Base-by-base conservation (phyloP, 2,797 vertebrate species). In the Galaxias olidus region DNA sequence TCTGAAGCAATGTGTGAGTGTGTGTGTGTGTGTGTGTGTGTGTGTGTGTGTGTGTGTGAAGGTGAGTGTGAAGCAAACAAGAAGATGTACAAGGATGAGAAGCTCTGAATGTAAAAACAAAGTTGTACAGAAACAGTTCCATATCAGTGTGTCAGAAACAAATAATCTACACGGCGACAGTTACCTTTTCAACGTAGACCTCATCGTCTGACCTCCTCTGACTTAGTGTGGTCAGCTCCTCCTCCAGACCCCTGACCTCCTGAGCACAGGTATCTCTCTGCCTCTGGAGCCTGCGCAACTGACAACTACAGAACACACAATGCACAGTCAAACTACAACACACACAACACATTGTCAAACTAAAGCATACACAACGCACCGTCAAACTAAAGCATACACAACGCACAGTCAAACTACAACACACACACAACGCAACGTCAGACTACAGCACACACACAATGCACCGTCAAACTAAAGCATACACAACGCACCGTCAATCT, bases 271-370 rank as follows among this genome's bases (percentile, higher is more conserved):
- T 61, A 11, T 88, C 81, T 60, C 63, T 72, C 45, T 85, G 63
- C 47, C 19, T 77, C 44, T 76, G 78, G 69, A 84, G 82, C 66
- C 68, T 69, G 12, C 76, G 64, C 63, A 85, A 57, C 67, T 90
- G 87, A 62, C 43, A 76, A 64, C 93, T 94, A 68, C 0, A 43
- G 76, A 48, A 77, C 43, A 82, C 30, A 30, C 30, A 30, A 30
- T 6, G 6, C 30, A 2, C 2, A 2, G 6, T 30, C 30, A 30
- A 30, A 30, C 30, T 30, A 3, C 30, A 30, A 6, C 55, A 62
- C 15, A 41, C 18, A 63, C 20, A 71, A 30, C 30, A 30, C 30
- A 30, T 6, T 30, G 30, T 30, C 30, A 30, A 30, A 30, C 30
- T 30, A 30, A 2, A 30, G 30, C 30, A 30, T 6, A 30, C 30